These are phyloP conservation scores for Ia io DNA, from an alignment of 2,113 vertebrate species.

Conservation along the genomic window DNA sequence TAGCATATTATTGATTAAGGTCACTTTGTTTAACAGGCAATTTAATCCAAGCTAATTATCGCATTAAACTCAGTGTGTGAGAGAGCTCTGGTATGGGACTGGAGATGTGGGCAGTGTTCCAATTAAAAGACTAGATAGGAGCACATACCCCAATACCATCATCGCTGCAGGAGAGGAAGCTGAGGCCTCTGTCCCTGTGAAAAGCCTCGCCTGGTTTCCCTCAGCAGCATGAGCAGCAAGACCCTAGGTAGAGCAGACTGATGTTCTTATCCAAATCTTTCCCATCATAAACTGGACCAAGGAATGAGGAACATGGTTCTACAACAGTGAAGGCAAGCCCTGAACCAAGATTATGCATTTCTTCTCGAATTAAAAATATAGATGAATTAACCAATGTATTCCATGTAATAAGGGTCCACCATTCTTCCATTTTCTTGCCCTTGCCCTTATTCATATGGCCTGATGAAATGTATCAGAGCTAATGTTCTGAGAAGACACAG, in stretches of 20 bases:
- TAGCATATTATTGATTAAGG: background rate
- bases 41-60: background rate
- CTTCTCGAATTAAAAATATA: background rate
- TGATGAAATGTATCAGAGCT: background rate
- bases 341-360: background rate
- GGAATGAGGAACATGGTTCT: background rate
- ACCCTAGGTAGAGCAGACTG: background rate
- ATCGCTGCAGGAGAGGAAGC: background rate
- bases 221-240: background rate
- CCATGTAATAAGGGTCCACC: background rate
- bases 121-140: fast-evolving
- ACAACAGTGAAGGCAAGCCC: background rate
- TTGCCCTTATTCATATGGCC: background rate
- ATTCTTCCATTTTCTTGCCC: background rate
- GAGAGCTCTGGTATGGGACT: background rate
- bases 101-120: fast-evolving
- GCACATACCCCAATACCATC: too few relatives aligned
- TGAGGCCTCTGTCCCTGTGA: background rate
- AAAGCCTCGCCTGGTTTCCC: background rate
- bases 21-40: background rate
- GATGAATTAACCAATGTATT: background rate
- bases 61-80: background rate
- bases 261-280: background rate
- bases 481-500: background rate
- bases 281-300: background rate